Conservation (phyloP, 2,888 invertebrate species). For the Erebia epiphron region DNA sequence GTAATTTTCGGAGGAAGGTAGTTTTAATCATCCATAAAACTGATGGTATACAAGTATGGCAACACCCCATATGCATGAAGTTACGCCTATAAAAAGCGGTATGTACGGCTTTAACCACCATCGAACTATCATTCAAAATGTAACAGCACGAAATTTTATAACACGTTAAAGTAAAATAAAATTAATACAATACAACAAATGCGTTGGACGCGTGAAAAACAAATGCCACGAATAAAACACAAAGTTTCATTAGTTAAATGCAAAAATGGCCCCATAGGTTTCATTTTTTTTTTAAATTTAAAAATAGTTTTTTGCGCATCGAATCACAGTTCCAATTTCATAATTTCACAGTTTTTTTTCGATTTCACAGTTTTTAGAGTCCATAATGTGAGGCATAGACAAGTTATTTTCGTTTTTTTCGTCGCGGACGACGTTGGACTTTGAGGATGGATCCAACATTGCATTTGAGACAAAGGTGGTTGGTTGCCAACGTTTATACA, state of each 20-base stretch:
- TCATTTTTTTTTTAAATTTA: slow-evolving; percentile 29
- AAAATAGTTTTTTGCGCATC: slow-evolving; percentile 41
- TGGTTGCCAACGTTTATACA: slow-evolving; percentile 55
- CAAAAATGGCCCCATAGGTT: slow-evolving; percentile 47
- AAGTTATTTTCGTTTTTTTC: slow-evolving; percentile 80
- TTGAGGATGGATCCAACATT: slow-evolving; percentile 76
- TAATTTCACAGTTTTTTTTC: slow-evolving; percentile 49
- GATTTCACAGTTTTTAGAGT: slow-evolving; percentile 48
- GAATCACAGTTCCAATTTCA: slow-evolving; percentile 74
- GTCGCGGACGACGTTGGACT: slow-evolving; percentile 81
- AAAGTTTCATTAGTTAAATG: slow-evolving; percentile 44
- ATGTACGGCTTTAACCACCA: slow-evolving; percentile 84
- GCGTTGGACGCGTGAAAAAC: slow-evolving; percentile 58
- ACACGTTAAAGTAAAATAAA: slow-evolving; percentile 41
- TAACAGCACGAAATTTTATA: slow-evolving; percentile 61
- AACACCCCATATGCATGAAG: slow-evolving; percentile 93
- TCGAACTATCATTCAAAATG: slow-evolving; percentile 74
- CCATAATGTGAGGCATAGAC: slow-evolving; percentile 47
- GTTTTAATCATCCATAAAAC: slow-evolving; percentile 59
- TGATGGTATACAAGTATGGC: slow-evolving; percentile 77
- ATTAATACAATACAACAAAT: slow-evolving; percentile 46
- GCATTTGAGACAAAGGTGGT: slow-evolving; percentile 63
- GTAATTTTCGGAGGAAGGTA: not conserved
- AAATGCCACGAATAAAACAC: slow-evolving; percentile 60
- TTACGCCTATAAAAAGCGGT: slow-evolving; percentile 94